These are phyloP conservation scores for Saturnia pavonia DNA, from an alignment of 2,888 invertebrate species.

Conservation along the genomic window DNA sequence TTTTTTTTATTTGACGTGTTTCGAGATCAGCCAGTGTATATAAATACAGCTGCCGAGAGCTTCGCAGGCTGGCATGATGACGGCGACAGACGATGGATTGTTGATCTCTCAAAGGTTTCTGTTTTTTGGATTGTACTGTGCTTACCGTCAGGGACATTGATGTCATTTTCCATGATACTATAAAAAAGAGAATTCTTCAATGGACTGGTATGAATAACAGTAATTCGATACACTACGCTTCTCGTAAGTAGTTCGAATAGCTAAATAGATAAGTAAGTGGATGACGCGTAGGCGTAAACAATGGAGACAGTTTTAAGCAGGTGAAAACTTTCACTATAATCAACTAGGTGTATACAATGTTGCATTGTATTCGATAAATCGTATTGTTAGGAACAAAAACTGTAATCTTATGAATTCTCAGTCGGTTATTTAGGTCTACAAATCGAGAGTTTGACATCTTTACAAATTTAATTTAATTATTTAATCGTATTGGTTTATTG, in stretches of 20 bases:
- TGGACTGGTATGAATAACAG: background rate
- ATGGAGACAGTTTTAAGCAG: conserved; percentile 19
- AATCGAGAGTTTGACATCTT: no score
- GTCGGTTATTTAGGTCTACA: conserved; percentile 40
- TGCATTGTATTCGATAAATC: conserved; percentile 60
- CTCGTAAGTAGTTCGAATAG: background rate
- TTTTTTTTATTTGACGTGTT: no score
- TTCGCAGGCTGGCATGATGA: no score
- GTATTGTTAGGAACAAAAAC: conserved; percentile 59
- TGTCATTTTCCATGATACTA: no score
- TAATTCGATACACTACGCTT: background rate
- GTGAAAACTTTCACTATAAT: conserved; percentile 56
- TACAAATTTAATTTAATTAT: no score
- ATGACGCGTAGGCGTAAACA: conserved; percentile 11
- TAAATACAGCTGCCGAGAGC: no score
- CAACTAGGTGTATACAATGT: conserved; percentile 42
- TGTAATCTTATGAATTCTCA: conserved; percentile 48
- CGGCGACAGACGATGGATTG: no score
- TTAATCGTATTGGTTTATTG: no score
- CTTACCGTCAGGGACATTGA: no score
- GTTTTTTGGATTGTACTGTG: no score
- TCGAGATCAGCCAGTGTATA: no score
- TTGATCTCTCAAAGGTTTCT: no score
- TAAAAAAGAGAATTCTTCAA: background rate
- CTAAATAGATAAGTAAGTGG: background rate